Percentiles rank a stretch among this genome's conserved stretches.
These are phyloP conservation scores for Percopsis omiscomaycus DNA, from an alignment of 2,797 vertebrate genomes.

Conservation along the genomic window DNA sequence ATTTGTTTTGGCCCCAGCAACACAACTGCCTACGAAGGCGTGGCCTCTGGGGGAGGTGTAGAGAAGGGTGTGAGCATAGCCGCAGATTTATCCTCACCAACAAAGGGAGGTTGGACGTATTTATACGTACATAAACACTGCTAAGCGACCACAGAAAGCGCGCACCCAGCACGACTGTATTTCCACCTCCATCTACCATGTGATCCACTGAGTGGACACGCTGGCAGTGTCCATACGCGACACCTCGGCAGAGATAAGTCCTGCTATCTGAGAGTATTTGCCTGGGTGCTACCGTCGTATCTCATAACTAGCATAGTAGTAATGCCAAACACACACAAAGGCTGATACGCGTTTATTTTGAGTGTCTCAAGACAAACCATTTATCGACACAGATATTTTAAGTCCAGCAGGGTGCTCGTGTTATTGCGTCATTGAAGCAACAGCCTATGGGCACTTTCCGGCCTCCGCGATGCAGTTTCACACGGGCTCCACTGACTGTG, in stretches of 20 bases:
- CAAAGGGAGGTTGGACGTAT: background rate
- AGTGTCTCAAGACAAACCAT: background rate
- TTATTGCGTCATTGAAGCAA: conserved; percentile 5
- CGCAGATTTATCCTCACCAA: background rate
- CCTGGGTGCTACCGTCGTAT: conserved; percentile 16
- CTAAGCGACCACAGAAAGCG: too few relatives aligned
- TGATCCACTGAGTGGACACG: conserved; percentile 18
- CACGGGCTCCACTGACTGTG: conserved; percentile 1
- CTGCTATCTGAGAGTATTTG: conserved; percentile 30
- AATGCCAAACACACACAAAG: background rate
- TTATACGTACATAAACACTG: too few relatives aligned
- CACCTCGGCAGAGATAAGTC: conserved; percentile 40
- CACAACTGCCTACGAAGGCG: too few relatives aligned
- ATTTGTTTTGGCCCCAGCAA: too few relatives aligned
- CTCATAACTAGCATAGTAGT: conserved; percentile 8
- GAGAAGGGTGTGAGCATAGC: too few relatives aligned
- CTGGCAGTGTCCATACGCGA: conserved; percentile 19
- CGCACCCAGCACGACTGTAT: background rate
- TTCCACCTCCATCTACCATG: conserved; percentile 35
- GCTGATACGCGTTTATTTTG: background rate
- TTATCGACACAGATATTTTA: background rate
- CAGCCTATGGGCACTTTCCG: conserved; percentile 34
- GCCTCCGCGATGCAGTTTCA: background rate
- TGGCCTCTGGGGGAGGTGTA: too few relatives aligned
- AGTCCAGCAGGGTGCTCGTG: background rate